Evolutionary conservation across 53 echinoderm and acorn worm genomes (phyloP).

Genomic region (Temnopleurus reevesii): DNA sequence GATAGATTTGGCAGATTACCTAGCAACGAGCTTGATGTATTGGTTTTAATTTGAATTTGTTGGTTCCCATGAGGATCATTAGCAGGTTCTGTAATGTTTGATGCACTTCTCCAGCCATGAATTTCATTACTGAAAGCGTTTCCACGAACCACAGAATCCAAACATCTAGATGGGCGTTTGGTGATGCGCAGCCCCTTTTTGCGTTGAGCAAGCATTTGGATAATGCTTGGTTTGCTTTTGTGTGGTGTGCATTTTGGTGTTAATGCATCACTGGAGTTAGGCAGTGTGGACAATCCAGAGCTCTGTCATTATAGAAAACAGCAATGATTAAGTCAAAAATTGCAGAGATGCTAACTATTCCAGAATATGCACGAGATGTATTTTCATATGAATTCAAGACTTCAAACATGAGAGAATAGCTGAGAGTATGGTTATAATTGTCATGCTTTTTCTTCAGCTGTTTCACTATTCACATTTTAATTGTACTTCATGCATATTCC

Average conservation of each 20-base stretch:
- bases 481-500: too few relatives aligned
- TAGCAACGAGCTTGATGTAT: slow-evolving; percentile 56
- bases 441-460: too few relatives aligned
- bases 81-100: slow-evolving; percentile 24
- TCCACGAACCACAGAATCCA: neutral
- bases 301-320: neutral
- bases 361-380: too few relatives aligned
- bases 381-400: too few relatives aligned
- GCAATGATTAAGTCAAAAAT: slow-evolving; percentile 4
- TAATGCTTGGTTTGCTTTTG: neutral
- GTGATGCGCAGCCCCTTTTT: neutral
- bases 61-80: slow-evolving; percentile 51
- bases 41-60: slow-evolving; percentile 55
- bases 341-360: too few relatives aligned
- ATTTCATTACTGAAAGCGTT: slow-evolving; percentile 34
- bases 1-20: slow-evolving; percentile 43
- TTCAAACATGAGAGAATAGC: too few relatives aligned
- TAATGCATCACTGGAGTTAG: neutral
- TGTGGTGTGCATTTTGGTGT: neutral
- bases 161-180: neutral
- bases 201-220: neutral
- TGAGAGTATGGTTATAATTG: too few relatives aligned
- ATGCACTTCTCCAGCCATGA: slow-evolving; percentile 30
- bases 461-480: too few relatives aligned
- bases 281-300: neutral